Evolutionary conservation across 2,797 vertebrate genomes (phyloP).

Genomic region (Gallirallus australis): DNA sequence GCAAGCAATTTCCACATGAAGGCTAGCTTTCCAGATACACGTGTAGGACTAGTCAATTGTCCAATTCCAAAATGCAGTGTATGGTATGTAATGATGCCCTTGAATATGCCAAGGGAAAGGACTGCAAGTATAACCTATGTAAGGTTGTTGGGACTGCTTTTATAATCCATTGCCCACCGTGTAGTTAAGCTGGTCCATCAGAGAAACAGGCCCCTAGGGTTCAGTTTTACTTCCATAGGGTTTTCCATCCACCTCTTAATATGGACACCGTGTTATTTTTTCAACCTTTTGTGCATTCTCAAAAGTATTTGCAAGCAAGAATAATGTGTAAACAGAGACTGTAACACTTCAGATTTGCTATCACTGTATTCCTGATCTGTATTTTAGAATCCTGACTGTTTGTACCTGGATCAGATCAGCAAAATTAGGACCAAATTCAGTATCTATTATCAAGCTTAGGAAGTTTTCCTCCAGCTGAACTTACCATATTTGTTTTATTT

Average conservation of each 20-base stretch:
- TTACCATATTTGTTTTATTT: not conserved
- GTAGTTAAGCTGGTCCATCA: not conserved
- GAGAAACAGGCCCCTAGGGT: not conserved
- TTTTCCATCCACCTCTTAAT: not conserved
- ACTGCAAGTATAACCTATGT: not conserved
- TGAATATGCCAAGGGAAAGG: not conserved
- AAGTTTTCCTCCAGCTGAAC: not conserved
- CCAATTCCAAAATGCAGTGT: not conserved
- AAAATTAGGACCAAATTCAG: not conserved
- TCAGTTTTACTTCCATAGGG: not conserved
- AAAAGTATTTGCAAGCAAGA: not conserved
- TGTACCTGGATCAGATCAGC: not conserved
- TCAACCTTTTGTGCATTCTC: not conserved
- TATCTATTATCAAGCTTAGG: not conserved
- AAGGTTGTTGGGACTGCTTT: not conserved
- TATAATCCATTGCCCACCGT: not conserved
- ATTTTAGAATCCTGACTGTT: not conserved
- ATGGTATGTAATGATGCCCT: not conserved
- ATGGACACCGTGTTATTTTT: not conserved
- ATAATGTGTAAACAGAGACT: not conserved
- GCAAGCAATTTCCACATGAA: constrained; percentile 17
- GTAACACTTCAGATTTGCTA: not conserved
- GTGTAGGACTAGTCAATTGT: not conserved
- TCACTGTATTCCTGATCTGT: not conserved
- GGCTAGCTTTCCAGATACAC: not conserved